Evolutionary conservation across 2,888 invertebrate genomes (phyloP).

Genomic region (Erebia ligea): DNA sequence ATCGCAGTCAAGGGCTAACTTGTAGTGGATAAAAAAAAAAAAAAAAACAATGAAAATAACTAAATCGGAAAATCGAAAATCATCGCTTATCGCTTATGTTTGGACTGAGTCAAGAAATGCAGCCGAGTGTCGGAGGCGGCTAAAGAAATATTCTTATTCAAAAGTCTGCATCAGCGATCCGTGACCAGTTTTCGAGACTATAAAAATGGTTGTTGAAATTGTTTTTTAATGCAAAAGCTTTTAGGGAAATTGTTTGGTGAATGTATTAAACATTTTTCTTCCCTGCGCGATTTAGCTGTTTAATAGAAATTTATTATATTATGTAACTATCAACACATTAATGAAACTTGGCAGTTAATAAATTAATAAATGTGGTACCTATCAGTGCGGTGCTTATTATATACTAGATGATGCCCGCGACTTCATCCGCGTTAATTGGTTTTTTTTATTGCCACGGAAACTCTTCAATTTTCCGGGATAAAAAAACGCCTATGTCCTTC

Average conservation of each 20-base stretch:
- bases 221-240: conserved; percentile 33
- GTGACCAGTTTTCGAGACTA: conserved; percentile 59
- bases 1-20: no score
- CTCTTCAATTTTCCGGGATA: no score
- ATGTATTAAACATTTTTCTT: conserved; percentile 2
- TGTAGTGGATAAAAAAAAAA: no score
- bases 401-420: no score
- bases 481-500: no score
- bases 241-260: conserved; percentile 24
- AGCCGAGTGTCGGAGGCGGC: conserved; percentile 50
- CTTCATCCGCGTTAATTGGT: no score
- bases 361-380: no score
- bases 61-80: conserved; percentile 13
- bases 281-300: not conserved
- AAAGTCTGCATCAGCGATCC: conserved; percentile 61
- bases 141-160: conserved; percentile 76
- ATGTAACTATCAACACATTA: no score
- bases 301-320: not conserved
- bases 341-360: no score
- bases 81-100: conserved; percentile 41
- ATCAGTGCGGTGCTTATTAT: no score
- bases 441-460: no score
- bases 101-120: conserved; percentile 48
- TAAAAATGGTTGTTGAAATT: conserved; percentile 38
- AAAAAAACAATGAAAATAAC: not conserved